phyloP scores from a whole-genome alignment of 2,797 vertebrate genomes.

The Lacerta bilineata region DNA sequence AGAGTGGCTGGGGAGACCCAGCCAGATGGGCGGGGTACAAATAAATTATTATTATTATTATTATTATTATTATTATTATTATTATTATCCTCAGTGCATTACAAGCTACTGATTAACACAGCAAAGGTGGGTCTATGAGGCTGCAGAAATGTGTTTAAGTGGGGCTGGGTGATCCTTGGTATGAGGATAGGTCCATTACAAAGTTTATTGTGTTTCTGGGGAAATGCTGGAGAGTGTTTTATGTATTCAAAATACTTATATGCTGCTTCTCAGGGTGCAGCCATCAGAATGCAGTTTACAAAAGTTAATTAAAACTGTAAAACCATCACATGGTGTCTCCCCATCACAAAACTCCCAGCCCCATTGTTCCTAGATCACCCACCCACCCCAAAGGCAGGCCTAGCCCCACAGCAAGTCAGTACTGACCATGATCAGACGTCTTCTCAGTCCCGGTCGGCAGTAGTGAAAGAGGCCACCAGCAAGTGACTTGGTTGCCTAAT shows the following conservation, averaged over 20 bases:
- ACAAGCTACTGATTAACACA: neutral
- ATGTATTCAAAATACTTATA: no score
- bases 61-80: no score
- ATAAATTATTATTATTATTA: no score
- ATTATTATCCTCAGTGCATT: neutral
- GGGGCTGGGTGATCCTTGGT: neutral
- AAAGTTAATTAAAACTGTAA: no score
- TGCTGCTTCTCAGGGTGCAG: no score
- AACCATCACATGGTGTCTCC: neutral
- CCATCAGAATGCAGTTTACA: no score
- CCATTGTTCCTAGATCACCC: neutral
- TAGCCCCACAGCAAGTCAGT: neutral
- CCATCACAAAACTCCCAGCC: no score
- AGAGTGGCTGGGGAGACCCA: no score
- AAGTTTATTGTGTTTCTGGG: neutral
- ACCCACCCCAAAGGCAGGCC: constrained; percentile 38
- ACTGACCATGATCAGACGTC: constrained; percentile 86
- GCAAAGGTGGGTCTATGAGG: neutral
- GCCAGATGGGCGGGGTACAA: no score
- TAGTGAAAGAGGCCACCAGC: constrained; percentile 76
- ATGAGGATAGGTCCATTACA: no score
- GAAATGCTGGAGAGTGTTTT: no score
- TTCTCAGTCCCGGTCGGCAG: constrained; percentile 57
- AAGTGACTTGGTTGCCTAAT: constrained; percentile 75
- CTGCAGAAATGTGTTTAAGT: no score